phyloP scores from a whole-genome alignment of 2,888 invertebrate species.

The Matsumyia berberina region DNA sequence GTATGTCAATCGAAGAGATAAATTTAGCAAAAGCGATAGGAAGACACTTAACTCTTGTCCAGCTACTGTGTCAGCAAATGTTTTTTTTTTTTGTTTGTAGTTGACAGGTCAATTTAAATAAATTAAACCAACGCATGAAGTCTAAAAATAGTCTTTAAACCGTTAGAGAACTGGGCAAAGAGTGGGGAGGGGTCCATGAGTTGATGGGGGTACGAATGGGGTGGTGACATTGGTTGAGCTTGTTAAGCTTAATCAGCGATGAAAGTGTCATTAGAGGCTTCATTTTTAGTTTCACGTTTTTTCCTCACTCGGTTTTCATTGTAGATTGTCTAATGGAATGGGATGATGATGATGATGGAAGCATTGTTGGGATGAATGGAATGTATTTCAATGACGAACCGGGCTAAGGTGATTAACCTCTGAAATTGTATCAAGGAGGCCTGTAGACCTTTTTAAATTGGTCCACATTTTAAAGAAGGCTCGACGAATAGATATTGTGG shows the following conservation, averaged over 20 bases:
- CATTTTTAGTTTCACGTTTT: conserved; percentile 13
- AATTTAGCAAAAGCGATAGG: conserved; percentile 20
- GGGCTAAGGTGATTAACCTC: conserved; percentile 47
- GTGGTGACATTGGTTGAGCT: conserved; percentile 64
- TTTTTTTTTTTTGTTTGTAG: conserved; percentile 42
- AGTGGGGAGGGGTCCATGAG: background rate
- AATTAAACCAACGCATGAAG: conserved; percentile 64
- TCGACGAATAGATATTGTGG: too few species aligned
- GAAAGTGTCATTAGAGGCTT: conserved; percentile 30
- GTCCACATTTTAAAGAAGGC: background rate
- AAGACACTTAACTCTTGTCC: background rate
- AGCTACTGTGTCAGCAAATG: conserved; percentile 21
- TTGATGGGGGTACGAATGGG: background rate
- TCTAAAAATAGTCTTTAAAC: conserved; percentile 59
- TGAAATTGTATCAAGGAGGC: conserved; percentile 21
- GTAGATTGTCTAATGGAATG: conserved; percentile 36
- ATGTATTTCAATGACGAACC: conserved; percentile 27
- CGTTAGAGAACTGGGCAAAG: background rate
- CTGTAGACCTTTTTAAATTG: background rate
- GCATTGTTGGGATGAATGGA: conserved; percentile 15
- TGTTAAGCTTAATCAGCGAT: conserved; percentile 56
- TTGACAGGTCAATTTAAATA: conserved; percentile 72
- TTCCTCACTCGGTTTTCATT: conserved; percentile 13
- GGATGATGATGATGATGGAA: conserved; percentile 1
- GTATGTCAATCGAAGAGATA: conserved; percentile 38